These are phyloP conservation scores for Hyposmocoma kahamanoa DNA, from an alignment of 1,140 invertebrate species.

Conservation along the genomic window DNA sequence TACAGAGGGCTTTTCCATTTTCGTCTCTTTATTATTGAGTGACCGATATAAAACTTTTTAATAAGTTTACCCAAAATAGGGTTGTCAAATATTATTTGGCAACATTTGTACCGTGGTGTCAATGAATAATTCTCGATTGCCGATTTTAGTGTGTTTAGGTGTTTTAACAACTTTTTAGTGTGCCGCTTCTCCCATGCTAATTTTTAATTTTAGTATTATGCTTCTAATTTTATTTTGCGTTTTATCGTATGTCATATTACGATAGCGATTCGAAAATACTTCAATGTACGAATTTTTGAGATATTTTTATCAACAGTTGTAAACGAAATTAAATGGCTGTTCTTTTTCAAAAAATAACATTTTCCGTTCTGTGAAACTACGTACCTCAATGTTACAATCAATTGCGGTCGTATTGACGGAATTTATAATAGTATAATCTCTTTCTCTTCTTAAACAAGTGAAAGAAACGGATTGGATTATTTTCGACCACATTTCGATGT, in stretches of 20 bases:
- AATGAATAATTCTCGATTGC: background rate
- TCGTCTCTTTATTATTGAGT: too few species aligned
- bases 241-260: conserved; percentile 17
- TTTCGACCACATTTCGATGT: background rate
- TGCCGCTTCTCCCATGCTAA: conserved; percentile 36
- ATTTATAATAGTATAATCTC: background rate
- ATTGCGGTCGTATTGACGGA: background rate
- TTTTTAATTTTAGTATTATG: conserved; percentile 21
- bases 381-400: too few species aligned
- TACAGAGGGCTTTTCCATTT: too few species aligned
- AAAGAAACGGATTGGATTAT: background rate
- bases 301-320: background rate
- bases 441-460: background rate
- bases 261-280: too few species aligned
- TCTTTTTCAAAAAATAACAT: too few species aligned
- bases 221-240: conserved; percentile 33
- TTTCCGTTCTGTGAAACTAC: too few species aligned
- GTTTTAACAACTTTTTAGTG: conserved; percentile 37
- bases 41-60: too few species aligned
- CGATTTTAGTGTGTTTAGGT: conserved; percentile 19
- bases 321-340: too few species aligned
- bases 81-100: too few species aligned
- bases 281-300: background rate
- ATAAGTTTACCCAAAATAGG: too few species aligned
- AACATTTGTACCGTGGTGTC: too few species aligned